Evolutionary conservation across 2,113 vertebrate species (phyloP).

Genomic region (Plectropomus leopardus): DNA sequence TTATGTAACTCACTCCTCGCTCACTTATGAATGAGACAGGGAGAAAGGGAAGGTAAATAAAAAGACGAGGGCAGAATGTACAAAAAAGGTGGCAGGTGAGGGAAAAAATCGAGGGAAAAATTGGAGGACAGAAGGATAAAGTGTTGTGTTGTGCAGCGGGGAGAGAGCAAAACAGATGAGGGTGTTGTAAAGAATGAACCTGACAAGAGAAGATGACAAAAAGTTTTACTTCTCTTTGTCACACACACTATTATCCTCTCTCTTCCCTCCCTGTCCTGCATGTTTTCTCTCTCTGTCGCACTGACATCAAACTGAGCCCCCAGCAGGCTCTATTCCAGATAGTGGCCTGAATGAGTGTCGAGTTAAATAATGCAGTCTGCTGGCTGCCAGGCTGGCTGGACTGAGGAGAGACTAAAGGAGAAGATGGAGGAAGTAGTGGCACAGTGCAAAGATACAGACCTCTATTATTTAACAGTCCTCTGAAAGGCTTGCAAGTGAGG

Average conservation of each 20-base stretch:
- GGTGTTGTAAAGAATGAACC: constrained; percentile 9
- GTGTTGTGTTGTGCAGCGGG: neutral
- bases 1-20: constrained; percentile 63
- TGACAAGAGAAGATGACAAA: constrained; percentile 6
- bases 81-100: constrained; percentile 7
- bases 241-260: accelerated
- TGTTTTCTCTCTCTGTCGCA: neutral
- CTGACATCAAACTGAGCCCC: constrained; percentile 30
- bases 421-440: constrained; percentile 39
- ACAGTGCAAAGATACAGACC: constrained; percentile 54
- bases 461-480: constrained; percentile 70
- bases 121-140: neutral
- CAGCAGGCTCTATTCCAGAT: constrained; percentile 18
- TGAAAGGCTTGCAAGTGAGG: constrained; percentile 36
- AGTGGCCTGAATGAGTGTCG: constrained; percentile 48
- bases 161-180: neutral
- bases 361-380: constrained; percentile 74
- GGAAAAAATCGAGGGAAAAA: neutral
- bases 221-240: constrained; percentile 7
- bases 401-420: constrained; percentile 21
- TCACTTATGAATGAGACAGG: constrained; percentile 51
- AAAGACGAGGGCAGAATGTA: constrained; percentile 3
- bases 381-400: constrained; percentile 32
- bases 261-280: neutral
- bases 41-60: constrained; percentile 6